Evolutionary conservation across 2,113 vertebrate species (phyloP).

Genomic region (Perccottus glenii): DNA sequence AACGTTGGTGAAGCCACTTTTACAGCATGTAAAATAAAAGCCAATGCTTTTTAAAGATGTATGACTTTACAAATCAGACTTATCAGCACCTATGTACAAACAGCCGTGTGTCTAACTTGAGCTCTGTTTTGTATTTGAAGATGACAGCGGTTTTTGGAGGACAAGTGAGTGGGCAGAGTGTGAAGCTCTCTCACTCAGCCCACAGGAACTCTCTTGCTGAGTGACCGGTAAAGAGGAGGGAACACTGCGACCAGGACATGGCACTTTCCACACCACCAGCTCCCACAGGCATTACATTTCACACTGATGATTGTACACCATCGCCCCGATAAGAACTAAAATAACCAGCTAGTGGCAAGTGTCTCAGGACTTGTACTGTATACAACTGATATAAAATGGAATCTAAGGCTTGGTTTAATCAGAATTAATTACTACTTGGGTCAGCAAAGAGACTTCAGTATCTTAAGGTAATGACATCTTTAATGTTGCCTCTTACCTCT

Average conservation of each 20-base stretch:
- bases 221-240: slow-evolving; percentile 71
- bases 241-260: slow-evolving; percentile 74
- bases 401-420: not conserved
- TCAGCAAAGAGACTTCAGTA: not conserved
- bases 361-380: not conserved
- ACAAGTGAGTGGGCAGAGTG: slow-evolving; percentile 74
- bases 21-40: too few species aligned
- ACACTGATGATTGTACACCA: slow-evolving; percentile 56
- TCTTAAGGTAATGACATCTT: not conserved
- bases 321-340: slow-evolving; percentile 42
- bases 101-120: slow-evolving; percentile 3
- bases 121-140: slow-evolving; percentile 33
- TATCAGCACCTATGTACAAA: slow-evolving; percentile 12
- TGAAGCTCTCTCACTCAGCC: slow-evolving; percentile 75
- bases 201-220: slow-evolving; percentile 74
- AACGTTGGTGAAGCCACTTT: too few species aligned
- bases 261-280: slow-evolving; percentile 66
- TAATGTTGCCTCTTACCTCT: not conserved
- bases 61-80: slow-evolving; percentile 9
- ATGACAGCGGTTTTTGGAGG: slow-evolving; percentile 68
- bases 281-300: slow-evolving; percentile 64
- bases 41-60: too few species aligned
- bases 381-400: too few species aligned
- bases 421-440: not conserved
- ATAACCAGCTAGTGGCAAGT: slow-evolving; percentile 37